Evolutionary conservation across 2,888 invertebrate species (phyloP), one percentile per base, ranked within the genome.

Genomic region (Agrochola litura): DNA sequence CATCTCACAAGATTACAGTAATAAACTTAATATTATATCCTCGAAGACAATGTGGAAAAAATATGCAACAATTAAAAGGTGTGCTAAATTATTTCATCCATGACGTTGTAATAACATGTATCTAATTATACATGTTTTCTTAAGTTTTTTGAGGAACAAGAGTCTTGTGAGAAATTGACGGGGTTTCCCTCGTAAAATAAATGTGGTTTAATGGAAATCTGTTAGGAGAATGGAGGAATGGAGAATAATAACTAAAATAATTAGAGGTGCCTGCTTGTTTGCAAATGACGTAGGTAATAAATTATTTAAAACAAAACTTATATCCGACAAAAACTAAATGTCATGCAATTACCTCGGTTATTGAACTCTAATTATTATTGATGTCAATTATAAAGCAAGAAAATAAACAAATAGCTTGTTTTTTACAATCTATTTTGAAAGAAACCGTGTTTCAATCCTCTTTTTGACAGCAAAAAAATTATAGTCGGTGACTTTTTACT

Each of bases 51-150:
- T 54, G 71, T 80, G 68, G 49, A 64, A 72, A 81, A 67, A 56
- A 69, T 58, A 0, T 66, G 22, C 77, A 83, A 85, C 73, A 83
- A 83, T 74, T 52, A 58, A 73, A 46, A 67, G 12, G 10, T 14
- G 19, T n/a, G 8, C 14, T 66, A 61, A 37, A 82, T 76, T 82
- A 72, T 49, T 49, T 41, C 25, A 61, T 25, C 10, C 54, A 60
- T 54, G n/a, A 66, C 16, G 30, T 54, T 30, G 25, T 41, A 14
- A 70, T 61, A 61, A 64, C 6, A 63, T 54, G 6, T 68, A n/a
- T n/a, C n/a, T n/a, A 30, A 54, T 64, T 67, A 67, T 30, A n/a
- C n/a, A n/a, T 43, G 8, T 52, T 25, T 46, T 65, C 41, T 56
- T n/a, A 41, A 0, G 2, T 66, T 61, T 22, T 25, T 64, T 58